A percentile compares a stretch with the other conserved stretches of the same genome.
These are phyloP conservation scores for Procapra przewalskii DNA, from an alignment of 2,113 vertebrate species.

Conservation along the genomic window DNA sequence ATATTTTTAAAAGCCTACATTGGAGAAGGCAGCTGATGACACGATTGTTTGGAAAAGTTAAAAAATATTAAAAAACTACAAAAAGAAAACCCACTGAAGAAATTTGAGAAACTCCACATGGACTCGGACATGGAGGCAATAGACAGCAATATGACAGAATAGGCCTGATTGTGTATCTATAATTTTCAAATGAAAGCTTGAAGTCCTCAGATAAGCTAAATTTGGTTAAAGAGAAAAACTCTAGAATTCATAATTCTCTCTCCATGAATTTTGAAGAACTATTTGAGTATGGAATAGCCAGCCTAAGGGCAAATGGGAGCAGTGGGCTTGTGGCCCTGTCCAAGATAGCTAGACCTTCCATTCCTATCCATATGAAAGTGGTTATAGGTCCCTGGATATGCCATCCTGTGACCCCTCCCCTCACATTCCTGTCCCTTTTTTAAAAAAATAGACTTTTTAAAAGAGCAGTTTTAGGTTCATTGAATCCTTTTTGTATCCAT, in stretches of 20 bases:
- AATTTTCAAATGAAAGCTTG: slow-evolving; percentile 23
- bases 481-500: neutral
- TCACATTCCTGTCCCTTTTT: neutral
- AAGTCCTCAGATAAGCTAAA: slow-evolving; percentile 25
- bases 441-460: neutral
- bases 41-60: slow-evolving; percentile 9
- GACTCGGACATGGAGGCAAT: neutral
- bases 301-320: neutral
- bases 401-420: neutral
- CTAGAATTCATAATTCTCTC: neutral
- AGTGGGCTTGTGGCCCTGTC: neutral
- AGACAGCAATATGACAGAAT: neutral
- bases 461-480: neutral
- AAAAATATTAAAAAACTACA: neutral
- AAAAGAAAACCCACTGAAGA: neutral
- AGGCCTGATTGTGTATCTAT: neutral
- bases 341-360: neutral
- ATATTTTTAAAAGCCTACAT: neutral
- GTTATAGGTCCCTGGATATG: neutral
- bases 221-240: neutral
- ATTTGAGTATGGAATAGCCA: neutral
- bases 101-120: slow-evolving; percentile 29
- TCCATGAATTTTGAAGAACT: neutral
- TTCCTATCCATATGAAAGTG: neutral
- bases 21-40: neutral